Conservation (phyloP, 2,113 vertebrate genomes). For the Toxotes chatareus region DNA sequence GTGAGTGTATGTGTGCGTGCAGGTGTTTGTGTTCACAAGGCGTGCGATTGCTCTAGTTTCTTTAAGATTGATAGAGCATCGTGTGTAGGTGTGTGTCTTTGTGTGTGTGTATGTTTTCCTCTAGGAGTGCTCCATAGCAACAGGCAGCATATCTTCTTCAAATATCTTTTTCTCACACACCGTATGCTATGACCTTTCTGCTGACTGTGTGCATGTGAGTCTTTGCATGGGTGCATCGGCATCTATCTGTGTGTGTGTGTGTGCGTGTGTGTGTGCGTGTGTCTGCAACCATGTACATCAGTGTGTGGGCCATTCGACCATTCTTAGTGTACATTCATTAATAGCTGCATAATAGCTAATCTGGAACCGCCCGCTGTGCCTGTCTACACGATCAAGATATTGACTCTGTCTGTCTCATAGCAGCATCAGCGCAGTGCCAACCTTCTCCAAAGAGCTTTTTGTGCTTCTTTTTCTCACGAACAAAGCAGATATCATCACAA, state of each 20-base stretch:
- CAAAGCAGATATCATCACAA: conserved; percentile 52
- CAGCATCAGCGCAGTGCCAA: conserved; percentile 20
- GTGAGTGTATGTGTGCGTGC: neutral
- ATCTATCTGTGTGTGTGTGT: conserved; percentile 20
- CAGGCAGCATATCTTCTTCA: conserved; percentile 74
- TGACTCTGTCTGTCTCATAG: conserved; percentile 34
- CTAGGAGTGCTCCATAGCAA: conserved; percentile 78
- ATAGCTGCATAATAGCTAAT: conserved; percentile 62
- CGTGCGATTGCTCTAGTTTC: conserved; percentile 48
- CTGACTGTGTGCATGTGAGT: conserved; percentile 38
- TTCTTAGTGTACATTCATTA: conserved; percentile 62
- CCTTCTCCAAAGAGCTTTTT: conserved; percentile 19
- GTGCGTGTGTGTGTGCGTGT: neutral
- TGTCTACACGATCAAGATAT: conserved; percentile 47
- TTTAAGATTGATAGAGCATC: conserved; percentile 52
- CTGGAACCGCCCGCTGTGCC: conserved; percentile 11
- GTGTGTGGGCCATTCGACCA: conserved; percentile 65
- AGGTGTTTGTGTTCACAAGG: neutral
- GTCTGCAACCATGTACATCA: conserved; percentile 19
- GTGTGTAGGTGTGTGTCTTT: conserved; percentile 57
- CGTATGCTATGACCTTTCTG: conserved; percentile 72
- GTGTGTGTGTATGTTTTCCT: conserved; percentile 45
- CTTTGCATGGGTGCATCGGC: conserved; percentile 56
- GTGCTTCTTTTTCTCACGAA: conserved; percentile 24
- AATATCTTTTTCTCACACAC: conserved; percentile 64